Conservation (phyloP, 23 tunicate genomes). For the Trididemnum miniatum region DNA sequence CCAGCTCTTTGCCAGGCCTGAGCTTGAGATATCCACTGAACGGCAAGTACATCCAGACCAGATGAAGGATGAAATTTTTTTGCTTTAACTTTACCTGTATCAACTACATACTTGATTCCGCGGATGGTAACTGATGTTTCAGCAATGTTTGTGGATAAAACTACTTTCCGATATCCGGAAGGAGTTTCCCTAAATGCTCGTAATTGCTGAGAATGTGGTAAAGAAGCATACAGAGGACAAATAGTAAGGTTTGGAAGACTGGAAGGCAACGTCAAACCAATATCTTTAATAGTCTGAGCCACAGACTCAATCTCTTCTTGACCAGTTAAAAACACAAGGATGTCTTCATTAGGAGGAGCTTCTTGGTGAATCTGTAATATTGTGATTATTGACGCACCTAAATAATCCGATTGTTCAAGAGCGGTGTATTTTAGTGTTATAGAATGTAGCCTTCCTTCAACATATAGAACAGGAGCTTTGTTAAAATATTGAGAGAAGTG, state of each 20-base stretch:
- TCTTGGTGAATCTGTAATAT: constrained; percentile 75
- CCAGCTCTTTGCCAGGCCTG: constrained; percentile 99
- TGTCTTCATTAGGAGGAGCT: constrained; percentile 72
- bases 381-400: constrained; percentile 46
- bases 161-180: constrained; percentile 58
- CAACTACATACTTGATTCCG: constrained; percentile 91
- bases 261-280: constrained; percentile 49
- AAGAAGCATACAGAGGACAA: constrained; percentile 83
- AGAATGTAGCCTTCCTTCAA: constrained; percentile 84
- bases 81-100: constrained; percentile 87
- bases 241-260: constrained; percentile 50
- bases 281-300: constrained; percentile 65
- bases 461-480: constrained; percentile 75
- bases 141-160: constrained; percentile 86
- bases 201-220: constrained; percentile 72
- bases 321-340: constrained; percentile 88
- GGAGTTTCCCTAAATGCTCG: constrained; percentile 76
- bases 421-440: constrained; percentile 63
- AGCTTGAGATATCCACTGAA: constrained; percentile 86
- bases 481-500: constrained; percentile 80
- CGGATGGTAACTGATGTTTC: constrained; percentile 94
- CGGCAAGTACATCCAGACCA: constrained; percentile 67
- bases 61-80: constrained; percentile 78
- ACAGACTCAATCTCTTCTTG: constrained; percentile 93
- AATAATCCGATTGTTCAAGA: constrained; percentile 57